Conservation (phyloP, 2,113 vertebrate genomes). For the Chaetodon auriga region DNA sequence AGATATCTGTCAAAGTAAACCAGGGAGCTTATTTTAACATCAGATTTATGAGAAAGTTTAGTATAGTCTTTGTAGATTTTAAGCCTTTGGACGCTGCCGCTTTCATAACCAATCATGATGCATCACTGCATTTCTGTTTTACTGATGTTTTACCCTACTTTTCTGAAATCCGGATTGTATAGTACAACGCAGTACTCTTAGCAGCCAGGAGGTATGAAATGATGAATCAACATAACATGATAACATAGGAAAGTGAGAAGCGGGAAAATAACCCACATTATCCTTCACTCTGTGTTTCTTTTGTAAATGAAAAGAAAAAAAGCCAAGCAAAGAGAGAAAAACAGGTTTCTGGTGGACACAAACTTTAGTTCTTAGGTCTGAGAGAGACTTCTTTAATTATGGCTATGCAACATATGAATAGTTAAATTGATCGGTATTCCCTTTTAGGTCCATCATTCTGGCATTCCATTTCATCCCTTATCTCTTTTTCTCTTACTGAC, state of each 20-base stretch:
- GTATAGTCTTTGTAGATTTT: neutral
- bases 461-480: slow-evolving; percentile 45
- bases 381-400: slow-evolving; percentile 52
- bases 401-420: slow-evolving; percentile 40
- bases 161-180: too few relatives aligned
- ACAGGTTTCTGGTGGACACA: neutral
- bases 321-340: neutral
- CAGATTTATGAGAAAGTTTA: neutral
- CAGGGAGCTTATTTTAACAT: neutral
- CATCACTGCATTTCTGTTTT: too few relatives aligned
- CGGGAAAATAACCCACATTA: neutral
- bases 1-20: neutral
- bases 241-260: neutral
- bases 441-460: slow-evolving; percentile 23
- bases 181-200: neutral
- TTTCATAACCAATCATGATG: too few relatives aligned
- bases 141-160: too few relatives aligned
- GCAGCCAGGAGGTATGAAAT: neutral
- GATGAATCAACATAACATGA: neutral
- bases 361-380: neutral
- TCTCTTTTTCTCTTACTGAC: slow-evolving; percentile 20
- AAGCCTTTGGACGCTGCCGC: too few relatives aligned
- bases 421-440: slow-evolving; percentile 61
- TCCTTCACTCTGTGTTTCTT: neutral
- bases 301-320: neutral